These are phyloP conservation scores for Globodera ellingtonae DNA, from an alignment of 1,140 invertebrate genomes.

Conservation along the genomic window DNA sequence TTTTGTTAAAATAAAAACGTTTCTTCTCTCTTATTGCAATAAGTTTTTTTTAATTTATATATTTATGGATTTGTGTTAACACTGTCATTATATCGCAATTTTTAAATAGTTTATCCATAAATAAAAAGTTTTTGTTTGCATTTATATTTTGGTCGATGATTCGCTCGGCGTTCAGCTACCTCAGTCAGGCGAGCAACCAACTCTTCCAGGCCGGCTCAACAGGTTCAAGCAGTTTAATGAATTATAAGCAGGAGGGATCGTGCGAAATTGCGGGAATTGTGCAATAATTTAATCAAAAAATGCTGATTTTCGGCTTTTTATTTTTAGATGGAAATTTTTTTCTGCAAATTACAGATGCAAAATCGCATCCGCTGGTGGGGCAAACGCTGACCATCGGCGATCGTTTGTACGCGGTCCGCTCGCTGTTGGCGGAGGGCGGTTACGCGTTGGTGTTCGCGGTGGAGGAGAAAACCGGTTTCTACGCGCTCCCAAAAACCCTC, in stretches of 20 bases:
- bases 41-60: no score
- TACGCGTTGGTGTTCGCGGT: constrained; percentile 61
- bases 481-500: neutral
- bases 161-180: constrained; percentile 41
- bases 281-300: no score
- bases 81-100: no score
- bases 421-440: constrained; percentile 58
- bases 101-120: no score
- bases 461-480: constrained; percentile 36
- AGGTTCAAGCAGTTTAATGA: neutral
- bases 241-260: no score
- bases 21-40: no score
- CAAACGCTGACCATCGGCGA: constrained; percentile 49
- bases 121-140: neutral
- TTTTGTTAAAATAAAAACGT: no score
- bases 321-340: neutral
- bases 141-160: constrained; percentile 10
- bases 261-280: no score
- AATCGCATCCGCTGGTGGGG: constrained; percentile 45
- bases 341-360: neutral
- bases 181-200: constrained; percentile 33
- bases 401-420: constrained; percentile 35
- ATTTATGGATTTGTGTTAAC: no score
- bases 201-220: constrained; percentile 38
- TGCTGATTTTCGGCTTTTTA: no score